These are phyloP conservation scores for Cheilosia vulpina DNA, from an alignment of 2,888 invertebrate genomes.

Conservation along the genomic window DNA sequence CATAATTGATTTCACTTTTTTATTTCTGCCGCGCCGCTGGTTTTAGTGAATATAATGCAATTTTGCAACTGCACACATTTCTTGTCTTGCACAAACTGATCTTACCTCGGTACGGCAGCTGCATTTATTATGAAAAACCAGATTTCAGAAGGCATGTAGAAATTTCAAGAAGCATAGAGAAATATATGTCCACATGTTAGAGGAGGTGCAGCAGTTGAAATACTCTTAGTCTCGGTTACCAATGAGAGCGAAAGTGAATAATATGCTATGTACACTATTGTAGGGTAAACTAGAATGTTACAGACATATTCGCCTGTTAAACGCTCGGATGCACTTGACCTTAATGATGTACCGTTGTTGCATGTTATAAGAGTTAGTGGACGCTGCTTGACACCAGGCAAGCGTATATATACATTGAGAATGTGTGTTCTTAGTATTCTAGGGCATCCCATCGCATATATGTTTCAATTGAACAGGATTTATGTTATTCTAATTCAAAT, in stretches of 20 bases:
- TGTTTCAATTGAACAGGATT: too few species aligned
- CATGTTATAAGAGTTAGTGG: background rate
- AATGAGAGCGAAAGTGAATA: constrained; percentile 53
- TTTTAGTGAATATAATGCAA: constrained; percentile 12
- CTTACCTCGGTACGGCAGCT: constrained; percentile 46
- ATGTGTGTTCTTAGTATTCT: too few species aligned
- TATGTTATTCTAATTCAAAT: too few species aligned
- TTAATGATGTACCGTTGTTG: background rate
- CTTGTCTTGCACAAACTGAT: constrained; percentile 61
- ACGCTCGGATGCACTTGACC: constrained; percentile 3
- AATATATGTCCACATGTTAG: constrained; percentile 20
- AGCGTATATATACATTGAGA: too few species aligned
- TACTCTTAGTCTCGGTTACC: constrained; percentile 33
- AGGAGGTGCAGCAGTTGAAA: constrained; percentile 44
- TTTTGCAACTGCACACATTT: constrained; percentile 59
- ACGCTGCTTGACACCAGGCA: too few species aligned
- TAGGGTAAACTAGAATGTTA: background rate
- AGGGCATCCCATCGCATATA: too few species aligned
- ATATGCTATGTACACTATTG: background rate
- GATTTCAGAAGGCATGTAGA: constrained; percentile 56
- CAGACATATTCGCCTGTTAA: constrained; percentile 4
- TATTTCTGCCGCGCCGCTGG: constrained; percentile 13
- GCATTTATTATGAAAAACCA: constrained; percentile 69
- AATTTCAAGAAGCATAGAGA: constrained; percentile 48
- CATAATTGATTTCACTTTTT: constrained; percentile 62